Evolutionary conservation across 2,888 invertebrate genomes (phyloP), one percentile per base, ranked within the genome.

Genomic region (Drosophila paracracens): DNA sequence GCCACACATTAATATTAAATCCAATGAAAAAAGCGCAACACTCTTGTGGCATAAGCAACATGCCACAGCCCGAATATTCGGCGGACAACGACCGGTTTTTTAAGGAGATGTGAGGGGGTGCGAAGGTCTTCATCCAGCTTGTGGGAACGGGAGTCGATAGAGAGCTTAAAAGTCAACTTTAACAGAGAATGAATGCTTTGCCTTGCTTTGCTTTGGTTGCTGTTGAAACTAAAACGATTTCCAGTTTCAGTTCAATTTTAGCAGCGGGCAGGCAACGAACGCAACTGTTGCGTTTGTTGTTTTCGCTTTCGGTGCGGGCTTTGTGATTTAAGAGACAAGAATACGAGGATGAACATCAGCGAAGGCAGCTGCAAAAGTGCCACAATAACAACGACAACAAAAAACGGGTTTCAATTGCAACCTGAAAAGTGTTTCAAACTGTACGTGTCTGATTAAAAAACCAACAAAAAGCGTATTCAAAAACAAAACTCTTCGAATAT

Each of bases 201-300:
- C 35, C 40, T 40, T 50, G 67, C 59, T 38, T 56, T 62, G 56
- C 38, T 27, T 50, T 54, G 36, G 18, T 27, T 36, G 56, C 63
- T 60, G 73, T 60, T 62, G 69, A 68, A 69, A 73, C 70, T 68
- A 65, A 57, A 74, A 61, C 82, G 50, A 82, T 76, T 91, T 91
- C 91, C 90, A 91, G 92, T 89, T 90, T 91, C 81, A 91, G 91
- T 91, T 90, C 74, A 83, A 87, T 80, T 83, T 76, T 74, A 85
- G 88, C 83, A 86, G 83, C 85, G 71, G 87, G 76, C 88, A 73
- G 76, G 81, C 81, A 88, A 78, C 72, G 87, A 76, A 70, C 88
- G 61, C 57, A 54, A 46, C 35, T 51, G 76, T 64, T 71, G 69
- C 70, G 69, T 68, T 82, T 84, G 74, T 81, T 68, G 69, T 64